Conservation (phyloP, 2,113 vertebrate genomes). For the Cercocebus atys region DNA sequence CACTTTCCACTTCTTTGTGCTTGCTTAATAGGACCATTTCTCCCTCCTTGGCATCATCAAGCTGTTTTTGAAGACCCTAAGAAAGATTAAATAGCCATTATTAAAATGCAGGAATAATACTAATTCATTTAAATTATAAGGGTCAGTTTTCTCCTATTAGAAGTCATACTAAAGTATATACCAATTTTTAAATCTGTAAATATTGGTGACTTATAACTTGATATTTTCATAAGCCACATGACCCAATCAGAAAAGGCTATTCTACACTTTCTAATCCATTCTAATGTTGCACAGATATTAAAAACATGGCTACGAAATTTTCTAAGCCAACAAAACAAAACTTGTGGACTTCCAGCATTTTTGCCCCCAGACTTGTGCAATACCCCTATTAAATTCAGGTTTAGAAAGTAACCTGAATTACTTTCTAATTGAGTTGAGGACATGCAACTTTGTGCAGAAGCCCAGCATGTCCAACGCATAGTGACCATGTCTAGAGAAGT, state of each 20-base stretch:
- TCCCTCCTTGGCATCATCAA: conserved; percentile 96
- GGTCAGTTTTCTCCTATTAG: background rate
- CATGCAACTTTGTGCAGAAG: conserved; percentile 97
- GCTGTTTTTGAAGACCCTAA: conserved; percentile 95
- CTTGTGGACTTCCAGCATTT: background rate
- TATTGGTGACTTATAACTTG: background rate
- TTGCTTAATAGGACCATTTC: conserved; percentile 95
- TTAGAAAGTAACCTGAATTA: background rate
- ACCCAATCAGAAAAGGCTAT: background rate
- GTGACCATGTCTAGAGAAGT: conserved; percentile 98
- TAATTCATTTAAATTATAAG: background rate
- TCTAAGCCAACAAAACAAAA: background rate
- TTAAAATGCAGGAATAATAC: background rate
- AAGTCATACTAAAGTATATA: background rate
- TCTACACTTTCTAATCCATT: background rate
- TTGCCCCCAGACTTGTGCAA: background rate
- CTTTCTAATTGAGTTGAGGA: conserved; percentile 89
- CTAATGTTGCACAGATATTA: background rate
- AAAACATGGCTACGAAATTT: background rate
- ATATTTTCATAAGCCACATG: background rate
- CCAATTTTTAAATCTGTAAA: background rate
- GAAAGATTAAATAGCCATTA: conserved; percentile 70
- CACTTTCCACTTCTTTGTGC: conserved; percentile 97
- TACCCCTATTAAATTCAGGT: background rate
- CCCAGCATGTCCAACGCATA: conserved; percentile 96